Base-by-base conservation (phyloP, 2,113 vertebrate genomes). In the Hypocryptadius cinnamomeus region DNA sequence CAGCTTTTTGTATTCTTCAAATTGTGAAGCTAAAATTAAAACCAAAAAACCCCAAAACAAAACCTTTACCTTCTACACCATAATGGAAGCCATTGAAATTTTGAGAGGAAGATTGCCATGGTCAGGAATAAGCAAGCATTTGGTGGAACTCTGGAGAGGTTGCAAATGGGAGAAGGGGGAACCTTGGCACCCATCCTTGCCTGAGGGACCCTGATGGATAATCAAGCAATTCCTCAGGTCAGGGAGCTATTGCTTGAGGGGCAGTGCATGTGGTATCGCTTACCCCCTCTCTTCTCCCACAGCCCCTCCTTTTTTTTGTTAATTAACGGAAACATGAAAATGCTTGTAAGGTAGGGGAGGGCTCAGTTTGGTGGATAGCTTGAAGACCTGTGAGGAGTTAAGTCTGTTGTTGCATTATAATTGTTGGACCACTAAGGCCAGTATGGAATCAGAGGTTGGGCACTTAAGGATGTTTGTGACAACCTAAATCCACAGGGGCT, bases 261-360 rank as follows among this genome's bases (percentile, higher is more conserved):
- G 17, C n/a, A 80, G 15, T 2, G 5, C 47, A 4, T 56, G 40
- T 15, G 57, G 4, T 42, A 16, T 57, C 30, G 18, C 22, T 23
- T 37, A 50, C 3, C 23, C 23, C 3, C 42, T 54, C 19, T 61
- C 21, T 85, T 64, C 40, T 68, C 8, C 39, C 53, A 40, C 8
- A 15, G 2, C 3, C 14, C 1, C 6, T 4, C 1, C 0, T 15
- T 44, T 17, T 17, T 35, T 35, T 47, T 21, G 4, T 48, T 24
- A 40, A 20, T 70, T 70, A 31, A 21, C 47, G 28, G 3, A 25
- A 51, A 15, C 7, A 12, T 4, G 3, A 44, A 59, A 59, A 28
- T 57, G 5, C 9, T 42, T 81, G 5, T 40, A 31, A 51, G 16
- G 20, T 39, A 37, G 28, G 6, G 11, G 5, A 37, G 11, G 15